Percentiles rank a stretch among this genome's conserved stretches.
These are phyloP conservation scores for Dendroctonus ponderosae DNA, from an alignment of 1,140 invertebrate genomes.

Conservation along the genomic window DNA sequence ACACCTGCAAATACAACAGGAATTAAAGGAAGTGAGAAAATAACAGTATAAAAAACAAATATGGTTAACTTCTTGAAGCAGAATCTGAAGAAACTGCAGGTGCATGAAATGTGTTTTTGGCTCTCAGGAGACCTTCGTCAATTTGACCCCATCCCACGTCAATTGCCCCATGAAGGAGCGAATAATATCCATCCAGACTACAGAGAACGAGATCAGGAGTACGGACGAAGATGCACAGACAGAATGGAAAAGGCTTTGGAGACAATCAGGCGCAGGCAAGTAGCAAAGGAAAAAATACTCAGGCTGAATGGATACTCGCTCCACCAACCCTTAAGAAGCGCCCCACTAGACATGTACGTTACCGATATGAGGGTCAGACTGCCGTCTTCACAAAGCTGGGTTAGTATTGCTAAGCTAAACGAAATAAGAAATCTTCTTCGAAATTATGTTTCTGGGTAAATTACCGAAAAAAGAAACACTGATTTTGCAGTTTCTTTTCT, in stretches of 20 bases:
- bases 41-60: too few relatives aligned
- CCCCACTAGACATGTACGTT: conserved; percentile 65
- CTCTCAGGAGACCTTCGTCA: too few relatives aligned
- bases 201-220: conserved; percentile 19
- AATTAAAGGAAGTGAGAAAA: too few relatives aligned
- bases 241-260: conserved; percentile 58
- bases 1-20: too few relatives aligned
- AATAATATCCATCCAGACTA: conserved; percentile 13
- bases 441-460: too few relatives aligned
- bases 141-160: too few relatives aligned
- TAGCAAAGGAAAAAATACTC: conserved; percentile 57
- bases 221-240: conserved; percentile 50
- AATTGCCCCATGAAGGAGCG: not conserved
- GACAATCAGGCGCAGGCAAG: conserved; percentile 56
- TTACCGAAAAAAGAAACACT: too few relatives aligned
- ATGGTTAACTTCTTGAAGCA: too few relatives aligned
- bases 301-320: conserved; percentile 63
- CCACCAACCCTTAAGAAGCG: conserved; percentile 59
- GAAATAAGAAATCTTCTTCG: too few relatives aligned
- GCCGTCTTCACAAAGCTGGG: conserved; percentile 62
- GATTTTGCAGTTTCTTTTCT: conserved; percentile 35
- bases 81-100: too few relatives aligned
- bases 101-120: too few relatives aligned
- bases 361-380: conserved; percentile 64
- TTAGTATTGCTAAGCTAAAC: conserved; percentile 48